Evolutionary conservation across 2,888 invertebrate species (phyloP), one percentile per base, ranked within the genome.

Genomic region (Lucinisca nassula): DNA sequence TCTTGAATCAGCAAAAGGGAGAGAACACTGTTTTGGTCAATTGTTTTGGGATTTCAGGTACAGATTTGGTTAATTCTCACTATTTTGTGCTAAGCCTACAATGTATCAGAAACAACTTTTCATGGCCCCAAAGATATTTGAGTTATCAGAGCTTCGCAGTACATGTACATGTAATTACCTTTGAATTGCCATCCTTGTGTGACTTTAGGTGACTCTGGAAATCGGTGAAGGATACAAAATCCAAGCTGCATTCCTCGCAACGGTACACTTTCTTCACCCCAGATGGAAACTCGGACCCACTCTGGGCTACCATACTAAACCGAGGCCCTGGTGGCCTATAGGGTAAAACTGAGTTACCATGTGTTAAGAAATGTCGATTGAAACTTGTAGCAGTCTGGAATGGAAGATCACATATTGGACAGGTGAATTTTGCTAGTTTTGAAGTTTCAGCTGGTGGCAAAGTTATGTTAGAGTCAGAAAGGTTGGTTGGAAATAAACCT

Each of bases 201-300:
- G 78, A 73, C 73, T 83, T 72, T 24, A 83, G 30, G 17, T 83
- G 83, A n/a, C 17, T 21, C 73, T 83, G 83, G 30, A 83, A 83
- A 55, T 55, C 83, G n/a, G 83, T 72, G 38, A 83, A 83, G 27
- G 72, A 45, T 8, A 55, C 40, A 58, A 83, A 83, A 17, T 83
- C 83, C 8, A 83, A n/a, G 38, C 37, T 35, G 49, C 83, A 83
- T 40, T 83, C 78, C n/a, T 73, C 40, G 73, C 83, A 83, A 14
- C 83, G 49, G 49, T 83, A 83, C 21, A 78, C 37, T 32, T 83
- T 83, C 58, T 83, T 83, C 14, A 72, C 74, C 1, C 74, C 74
- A 10, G 35, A 67, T 8, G 67, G 67, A 21, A 67, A 67, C 35
- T 67, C 67, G 17, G 67, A 67, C 12, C 67, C 67, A 67, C 67